These are phyloP conservation scores for Platanista minor DNA, from an alignment of 2,113 vertebrate genomes.

Conservation along the genomic window DNA sequence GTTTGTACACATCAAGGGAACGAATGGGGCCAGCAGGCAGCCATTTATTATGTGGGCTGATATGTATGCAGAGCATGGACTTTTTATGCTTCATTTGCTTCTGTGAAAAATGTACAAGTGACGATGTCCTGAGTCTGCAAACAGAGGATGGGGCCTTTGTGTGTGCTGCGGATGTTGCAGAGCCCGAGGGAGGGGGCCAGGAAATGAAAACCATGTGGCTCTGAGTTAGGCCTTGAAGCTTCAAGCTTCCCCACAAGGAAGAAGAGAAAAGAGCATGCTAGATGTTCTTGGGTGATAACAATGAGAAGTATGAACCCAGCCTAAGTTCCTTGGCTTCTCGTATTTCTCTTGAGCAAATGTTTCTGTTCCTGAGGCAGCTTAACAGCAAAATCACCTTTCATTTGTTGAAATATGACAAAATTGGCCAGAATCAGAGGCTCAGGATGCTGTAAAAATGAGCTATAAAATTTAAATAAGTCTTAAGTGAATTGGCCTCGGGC, in stretches of 20 bases:
- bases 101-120: conserved; percentile 46
- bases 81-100: conserved; percentile 66
- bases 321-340: neutral
- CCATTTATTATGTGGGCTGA: conserved; percentile 66
- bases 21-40: neutral
- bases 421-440: neutral
- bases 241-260: conserved; percentile 38
- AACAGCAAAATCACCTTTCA: neutral
- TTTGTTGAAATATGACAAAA: conserved; percentile 25
- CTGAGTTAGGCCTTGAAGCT: conserved; percentile 55
- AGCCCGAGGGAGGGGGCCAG: conserved; percentile 58
- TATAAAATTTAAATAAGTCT: conserved; percentile 34
- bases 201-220: conserved; percentile 78
- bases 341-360: conserved; percentile 3
- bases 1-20: neutral
- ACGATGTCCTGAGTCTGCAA: conserved; percentile 31
- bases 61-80: conserved; percentile 69
- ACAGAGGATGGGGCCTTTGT: conserved; percentile 71
- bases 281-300: neutral
- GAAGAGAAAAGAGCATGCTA: neutral
- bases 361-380: neutral
- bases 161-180: conserved; percentile 48
- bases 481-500: conserved; percentile 5
- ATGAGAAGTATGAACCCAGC: neutral
- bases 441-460: conserved; percentile 17